These are phyloP conservation scores for Helarctos malayanus DNA, from an alignment of 2,797 vertebrate species.

Conservation along the genomic window DNA sequence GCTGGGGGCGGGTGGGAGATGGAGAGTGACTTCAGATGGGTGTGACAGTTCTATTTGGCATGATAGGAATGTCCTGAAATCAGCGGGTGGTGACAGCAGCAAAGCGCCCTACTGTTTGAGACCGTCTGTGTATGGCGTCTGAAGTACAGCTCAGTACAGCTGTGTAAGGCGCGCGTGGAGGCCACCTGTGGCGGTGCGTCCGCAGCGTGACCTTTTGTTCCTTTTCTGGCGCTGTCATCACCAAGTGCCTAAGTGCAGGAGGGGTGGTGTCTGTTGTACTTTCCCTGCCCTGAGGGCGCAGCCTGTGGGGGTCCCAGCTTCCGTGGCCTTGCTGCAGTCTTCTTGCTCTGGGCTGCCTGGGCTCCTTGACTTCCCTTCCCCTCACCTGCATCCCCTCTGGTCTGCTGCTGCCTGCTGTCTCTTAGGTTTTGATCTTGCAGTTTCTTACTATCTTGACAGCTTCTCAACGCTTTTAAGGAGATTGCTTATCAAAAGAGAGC, in stretches of 20 bases:
- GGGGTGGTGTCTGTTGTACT: neutral
- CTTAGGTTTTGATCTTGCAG: neutral
- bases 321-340: fast-evolving
- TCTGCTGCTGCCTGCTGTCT: neutral
- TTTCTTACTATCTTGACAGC: neutral
- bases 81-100: neutral
- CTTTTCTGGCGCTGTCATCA: neutral
- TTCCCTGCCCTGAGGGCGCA: neutral
- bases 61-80: neutral
- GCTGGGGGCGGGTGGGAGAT: neutral
- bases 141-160: neutral
- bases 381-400: neutral
- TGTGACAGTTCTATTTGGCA: neutral
- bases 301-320: neutral
- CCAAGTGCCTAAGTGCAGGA: neutral
- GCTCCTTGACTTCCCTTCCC: neutral
- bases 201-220: neutral
- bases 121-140: neutral
- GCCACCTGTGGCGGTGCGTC: neutral
- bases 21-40: neutral
- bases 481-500: neutral
- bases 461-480: neutral
- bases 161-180: neutral
- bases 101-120: neutral
- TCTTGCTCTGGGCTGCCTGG: neutral